Base-by-base conservation (phyloP, 2,888 invertebrate genomes). In the Catocala sponsa region DNA sequence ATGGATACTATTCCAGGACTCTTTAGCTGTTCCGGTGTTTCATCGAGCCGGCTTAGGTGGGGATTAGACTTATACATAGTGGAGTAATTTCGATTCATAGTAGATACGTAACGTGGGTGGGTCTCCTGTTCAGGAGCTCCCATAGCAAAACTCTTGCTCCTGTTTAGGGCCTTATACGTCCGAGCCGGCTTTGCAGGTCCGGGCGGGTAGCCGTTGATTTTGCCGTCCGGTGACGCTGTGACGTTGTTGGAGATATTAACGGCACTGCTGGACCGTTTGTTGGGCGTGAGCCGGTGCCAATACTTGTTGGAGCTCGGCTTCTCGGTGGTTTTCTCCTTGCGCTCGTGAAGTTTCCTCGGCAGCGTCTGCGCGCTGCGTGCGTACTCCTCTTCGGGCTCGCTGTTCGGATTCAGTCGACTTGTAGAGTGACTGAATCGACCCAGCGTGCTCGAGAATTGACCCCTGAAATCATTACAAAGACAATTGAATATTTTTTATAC, bases 1-100 rank as follows among this genome's bases (percentile, higher is more conserved):
- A 97, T 97, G 61, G 98, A 97, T 44, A 98, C 97, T 72, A 98
- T 97, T 46, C 98, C 97, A 0, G 98, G 98, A 85, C 98, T 98
- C 86, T 98, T 98, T 7, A 97, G 90, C 59, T 97, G 96, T 68
- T 96, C 96, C 0, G 96, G 96, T 7, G 95, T 96, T 81, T 97
- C 97, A 72, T 96, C 96, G 52, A 97, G 89, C 15, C 96, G 94
- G 81, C 96, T 96, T 50, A 98, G 91, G 83, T 97, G 97, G 42
- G 97, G 97, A 87, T 97, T 97, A 4, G 97, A 97, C 85, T 97
- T 97, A 89, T 97, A 97, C 89, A 97, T 96, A 60, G 95, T 94
- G 57, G 95, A 94, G 78, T 94, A 87, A 78, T 94, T 94, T 72
- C 95, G 91, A 80, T 80, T 94, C 87, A 95, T 91, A 49, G 88